These are phyloP conservation scores for Aselliscus stoliczkanus DNA, from an alignment of 2,797 vertebrate genomes.

Conservation along the genomic window DNA sequence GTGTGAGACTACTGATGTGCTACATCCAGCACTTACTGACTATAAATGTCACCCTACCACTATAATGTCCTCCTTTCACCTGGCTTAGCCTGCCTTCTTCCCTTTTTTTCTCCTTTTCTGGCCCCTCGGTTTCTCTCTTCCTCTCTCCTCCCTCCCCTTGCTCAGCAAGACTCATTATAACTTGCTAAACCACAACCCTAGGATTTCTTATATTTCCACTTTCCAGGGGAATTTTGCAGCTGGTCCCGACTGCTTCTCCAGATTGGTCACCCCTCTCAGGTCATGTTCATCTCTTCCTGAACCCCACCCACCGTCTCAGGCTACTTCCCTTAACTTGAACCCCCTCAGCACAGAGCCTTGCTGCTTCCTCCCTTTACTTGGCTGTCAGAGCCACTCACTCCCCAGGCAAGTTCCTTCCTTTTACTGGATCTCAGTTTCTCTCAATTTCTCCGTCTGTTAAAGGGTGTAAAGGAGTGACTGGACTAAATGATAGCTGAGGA, in stretches of 20 bases:
- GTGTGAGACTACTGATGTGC: background rate
- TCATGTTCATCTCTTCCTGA: background rate
- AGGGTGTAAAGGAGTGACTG: background rate
- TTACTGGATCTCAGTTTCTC: constrained; percentile 34
- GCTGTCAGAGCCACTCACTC: background rate
- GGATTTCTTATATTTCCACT: constrained; percentile 23
- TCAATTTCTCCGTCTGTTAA: constrained; percentile 14
- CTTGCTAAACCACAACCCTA: constrained; percentile 37
- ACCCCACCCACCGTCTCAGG: background rate
- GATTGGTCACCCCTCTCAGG: background rate
- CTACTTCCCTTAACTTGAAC: background rate
- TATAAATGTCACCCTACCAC: too few relatives aligned
- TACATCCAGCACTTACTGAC: background rate
- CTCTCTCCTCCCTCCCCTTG: background rate
- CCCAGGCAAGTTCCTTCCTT: background rate
- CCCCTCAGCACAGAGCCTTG: background rate
- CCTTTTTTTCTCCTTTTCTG: background rate
- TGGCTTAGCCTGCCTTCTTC: background rate
- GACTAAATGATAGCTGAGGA: background rate
- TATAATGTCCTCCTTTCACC: background rate
- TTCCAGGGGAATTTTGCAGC: constrained; percentile 41
- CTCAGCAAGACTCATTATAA: constrained; percentile 50
- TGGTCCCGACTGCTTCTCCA: background rate
- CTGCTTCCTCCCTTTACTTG: background rate
- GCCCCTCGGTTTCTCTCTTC: background rate